phyloP scores from a whole-genome alignment of 2,113 vertebrate genomes.

The Tenrec ecaudatus region DNA sequence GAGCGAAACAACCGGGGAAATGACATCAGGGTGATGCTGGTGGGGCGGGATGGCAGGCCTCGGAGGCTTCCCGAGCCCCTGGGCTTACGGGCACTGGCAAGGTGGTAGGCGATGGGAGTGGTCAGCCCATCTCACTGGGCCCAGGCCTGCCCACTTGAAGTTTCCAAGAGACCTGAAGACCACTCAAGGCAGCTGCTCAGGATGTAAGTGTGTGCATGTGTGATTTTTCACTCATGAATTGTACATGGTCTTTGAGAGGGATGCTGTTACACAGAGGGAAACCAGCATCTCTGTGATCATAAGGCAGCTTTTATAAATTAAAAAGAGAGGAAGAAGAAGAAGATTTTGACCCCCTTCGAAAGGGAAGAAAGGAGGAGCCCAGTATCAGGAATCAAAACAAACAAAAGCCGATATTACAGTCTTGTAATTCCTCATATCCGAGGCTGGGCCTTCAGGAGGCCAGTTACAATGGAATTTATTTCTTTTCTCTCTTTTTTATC shows the following conservation, averaged over 20 bases:
- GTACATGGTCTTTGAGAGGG: background rate
- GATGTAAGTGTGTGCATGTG: background rate
- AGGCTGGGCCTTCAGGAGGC: constrained; percentile 80
- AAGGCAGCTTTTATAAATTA: constrained; percentile 77
- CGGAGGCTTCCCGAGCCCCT: background rate
- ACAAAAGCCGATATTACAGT: constrained; percentile 80
- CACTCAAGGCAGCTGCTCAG: constrained; percentile 2
- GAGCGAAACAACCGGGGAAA: background rate
- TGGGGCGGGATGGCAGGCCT: background rate
- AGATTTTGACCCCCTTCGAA: constrained; percentile 80
- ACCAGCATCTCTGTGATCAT: constrained; percentile 45
- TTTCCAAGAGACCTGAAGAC: constrained; percentile 42
- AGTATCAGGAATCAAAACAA: constrained; percentile 76
- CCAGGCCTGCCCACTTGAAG: constrained; percentile 2
- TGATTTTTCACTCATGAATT: constrained; percentile 7
- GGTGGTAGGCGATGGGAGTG: background rate
- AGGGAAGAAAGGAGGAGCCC: constrained; percentile 85
- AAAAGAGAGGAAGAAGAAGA: constrained; percentile 66
- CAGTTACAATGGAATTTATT: constrained; percentile 80
- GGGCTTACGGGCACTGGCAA: fast-evolving
- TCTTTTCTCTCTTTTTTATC: constrained; percentile 13
- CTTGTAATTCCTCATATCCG: constrained; percentile 85
- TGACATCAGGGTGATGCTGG: background rate
- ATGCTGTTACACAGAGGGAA: constrained; percentile 61
- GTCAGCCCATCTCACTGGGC: background rate